Evolutionary conservation across 2,888 invertebrate species (phyloP).

Genomic region (Cataglyphis albicans): DNA sequence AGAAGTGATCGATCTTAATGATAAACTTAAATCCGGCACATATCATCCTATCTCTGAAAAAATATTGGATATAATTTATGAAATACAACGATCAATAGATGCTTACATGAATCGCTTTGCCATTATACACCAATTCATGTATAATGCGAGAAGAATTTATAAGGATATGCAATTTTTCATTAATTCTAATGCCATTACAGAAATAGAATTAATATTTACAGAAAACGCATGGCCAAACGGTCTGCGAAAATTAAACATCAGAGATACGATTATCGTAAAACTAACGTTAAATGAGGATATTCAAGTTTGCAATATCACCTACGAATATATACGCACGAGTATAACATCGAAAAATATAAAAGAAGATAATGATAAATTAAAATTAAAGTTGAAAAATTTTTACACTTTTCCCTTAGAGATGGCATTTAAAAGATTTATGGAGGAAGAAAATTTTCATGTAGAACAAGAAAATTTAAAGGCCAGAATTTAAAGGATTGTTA

Average conservation of each 20-base stretch:
- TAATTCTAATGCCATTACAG: not conserved
- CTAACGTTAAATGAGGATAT: constrained; percentile 53
- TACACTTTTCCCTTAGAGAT: constrained; percentile 25
- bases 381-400: constrained; percentile 46
- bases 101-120: constrained; percentile 40
- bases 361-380: constrained; percentile 22
- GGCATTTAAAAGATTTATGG: constrained; percentile 62
- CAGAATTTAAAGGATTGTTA: not conserved
- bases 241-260: constrained; percentile 29
- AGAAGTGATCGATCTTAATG: constrained; percentile 28
- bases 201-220: constrained; percentile 42
- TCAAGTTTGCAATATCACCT: constrained; percentile 27
- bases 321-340: constrained; percentile 3
- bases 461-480: not conserved
- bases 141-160: constrained; percentile 38
- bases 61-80: constrained; percentile 30
- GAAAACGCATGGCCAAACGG: constrained; percentile 60
- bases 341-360: not conserved
- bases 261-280: constrained; percentile 52
- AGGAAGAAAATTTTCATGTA: not conserved
- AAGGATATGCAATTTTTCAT: constrained; percentile 55
- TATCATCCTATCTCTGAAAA: constrained; percentile 37
- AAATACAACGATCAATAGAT: constrained; percentile 41
- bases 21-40: constrained; percentile 6
- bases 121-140: constrained; percentile 36